Evolutionary conservation across 2,113 vertebrate species (phyloP).

Genomic region (Danionella cerebrum): DNA sequence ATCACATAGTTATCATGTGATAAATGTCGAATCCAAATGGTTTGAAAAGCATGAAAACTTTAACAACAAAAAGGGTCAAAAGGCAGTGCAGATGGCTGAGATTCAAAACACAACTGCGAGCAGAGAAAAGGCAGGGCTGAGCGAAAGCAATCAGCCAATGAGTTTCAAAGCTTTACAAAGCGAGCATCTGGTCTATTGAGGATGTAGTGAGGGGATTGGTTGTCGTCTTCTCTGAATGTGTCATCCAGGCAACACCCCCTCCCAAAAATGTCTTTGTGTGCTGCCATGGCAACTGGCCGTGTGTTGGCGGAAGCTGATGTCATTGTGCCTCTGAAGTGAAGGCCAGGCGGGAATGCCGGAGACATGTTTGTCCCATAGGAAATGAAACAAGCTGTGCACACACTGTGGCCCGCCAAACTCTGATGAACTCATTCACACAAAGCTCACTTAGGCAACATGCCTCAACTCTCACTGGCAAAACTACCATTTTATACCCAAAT

Average conservation of each 20-base stretch:
- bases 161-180: conserved; percentile 50
- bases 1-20: no score
- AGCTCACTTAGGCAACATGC: conserved; percentile 30
- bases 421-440: conserved; percentile 48
- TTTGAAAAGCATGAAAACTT: no score
- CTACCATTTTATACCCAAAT: neutral
- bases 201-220: conserved; percentile 24
- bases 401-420: conserved; percentile 57
- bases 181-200: conserved; percentile 34
- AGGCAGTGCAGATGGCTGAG: conserved; percentile 3
- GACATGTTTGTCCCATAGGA: conserved; percentile 57
- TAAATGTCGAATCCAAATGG: no score
- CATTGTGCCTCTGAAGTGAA: conserved; percentile 72
- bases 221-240: conserved; percentile 62
- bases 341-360: conserved; percentile 52
- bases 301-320: conserved; percentile 86
- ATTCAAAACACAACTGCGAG: conserved; percentile 24
- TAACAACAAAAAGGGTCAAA: neutral
- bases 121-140: neutral
- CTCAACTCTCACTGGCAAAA: conserved; percentile 6
- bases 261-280: conserved; percentile 72
- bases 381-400: conserved; percentile 69
- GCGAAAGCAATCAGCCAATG: conserved; percentile 30
- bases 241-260: conserved; percentile 68
- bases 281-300: conserved; percentile 81